Evolutionary conservation across 2,113 vertebrate genomes (phyloP), one percentile per base, ranked within the genome.

Genomic region (Zosterops hypoxanthus): DNA sequence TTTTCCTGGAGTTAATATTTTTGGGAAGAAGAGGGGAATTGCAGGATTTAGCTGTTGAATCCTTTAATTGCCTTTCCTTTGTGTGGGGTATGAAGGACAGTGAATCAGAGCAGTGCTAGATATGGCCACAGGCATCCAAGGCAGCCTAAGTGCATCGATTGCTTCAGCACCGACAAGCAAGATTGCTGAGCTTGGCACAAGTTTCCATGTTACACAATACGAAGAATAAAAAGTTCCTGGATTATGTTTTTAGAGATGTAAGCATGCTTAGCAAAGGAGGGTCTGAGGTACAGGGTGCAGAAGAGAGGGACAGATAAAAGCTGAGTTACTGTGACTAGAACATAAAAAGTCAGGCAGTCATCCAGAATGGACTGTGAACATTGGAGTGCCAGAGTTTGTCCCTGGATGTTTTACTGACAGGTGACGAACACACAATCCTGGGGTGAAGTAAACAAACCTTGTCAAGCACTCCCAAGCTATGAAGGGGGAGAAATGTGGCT

Each of bases 21-120:
- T 84, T 15, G 75, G 63, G 75, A 82, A 86, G 81, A 75, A 91
- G 75, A 83, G 29, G 50, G 46, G 34, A 94, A 61, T 63, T 86
- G 70, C 47, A 77, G 63, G 79, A 83, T 83, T 82, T 92, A 90
- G 83, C 82, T 94, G 53, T 61, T 57, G 88, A 76, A 90, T 72
- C 50, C 75, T 80, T 90, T 86, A 26, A 87, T 66, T 79, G 31
- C 83, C 34, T 79, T 60, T 71, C 61, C 76, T 81, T 92, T 21
- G 6, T 86, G 88, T 73, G 36, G 52, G 52, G 28, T 57, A 33
- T 9, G 92, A 88, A 81, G 82, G 60, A 52, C 76, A 59, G n/a
- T 33, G 68, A 86, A 88, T 73, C 55, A 70, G 85, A 90, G 71
- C 64, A 29, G 31, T 39, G 68, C 52, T 17, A 52, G 76, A 46